A percentile compares a stretch with the other conserved stretches of the same genome.
These are phyloP conservation scores for Etia nguti DNA, from an alignment of 2,113 vertebrate genomes.

Conservation along the genomic window DNA sequence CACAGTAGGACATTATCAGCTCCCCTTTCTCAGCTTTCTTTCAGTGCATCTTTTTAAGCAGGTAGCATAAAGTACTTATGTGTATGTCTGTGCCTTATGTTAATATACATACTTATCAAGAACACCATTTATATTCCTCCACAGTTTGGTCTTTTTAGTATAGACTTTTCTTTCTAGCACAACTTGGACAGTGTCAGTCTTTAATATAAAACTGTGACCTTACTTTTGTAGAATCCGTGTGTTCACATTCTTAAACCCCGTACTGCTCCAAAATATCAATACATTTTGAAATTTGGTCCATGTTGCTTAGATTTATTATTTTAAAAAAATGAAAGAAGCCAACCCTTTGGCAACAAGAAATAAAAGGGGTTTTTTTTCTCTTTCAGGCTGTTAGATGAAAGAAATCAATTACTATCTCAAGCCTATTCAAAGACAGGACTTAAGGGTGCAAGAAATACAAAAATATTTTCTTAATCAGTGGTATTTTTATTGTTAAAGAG, in stretches of 20 bases:
- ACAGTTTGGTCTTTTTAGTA: not conserved
- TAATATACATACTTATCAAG: not conserved
- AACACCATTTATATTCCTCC: not conserved
- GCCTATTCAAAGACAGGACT: not conserved
- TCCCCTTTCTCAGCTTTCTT: not conserved
- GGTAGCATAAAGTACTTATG: not conserved
- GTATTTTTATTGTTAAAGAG: not conserved
- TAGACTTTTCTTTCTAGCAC: not conserved
- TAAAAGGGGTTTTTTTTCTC: not conserved
- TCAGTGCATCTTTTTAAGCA: not conserved
- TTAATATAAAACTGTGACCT: conserved; percentile 1
- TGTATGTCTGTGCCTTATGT: not conserved
- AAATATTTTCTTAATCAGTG: not conserved
- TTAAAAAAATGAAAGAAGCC: not conserved
- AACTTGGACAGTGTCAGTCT: not conserved
- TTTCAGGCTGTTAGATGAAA: not conserved
- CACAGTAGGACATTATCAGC: not conserved
- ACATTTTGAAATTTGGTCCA: not conserved
- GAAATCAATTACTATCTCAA: not conserved
- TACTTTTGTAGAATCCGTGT: not conserved
- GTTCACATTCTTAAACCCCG: not conserved
- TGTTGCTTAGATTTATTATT: not conserved
- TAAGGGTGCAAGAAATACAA: not conserved
- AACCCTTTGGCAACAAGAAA: not conserved
- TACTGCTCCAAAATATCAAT: not conserved